Evolutionary conservation across 2,113 vertebrate species (phyloP).

Genomic region (Paedocypris sp.): DNA sequence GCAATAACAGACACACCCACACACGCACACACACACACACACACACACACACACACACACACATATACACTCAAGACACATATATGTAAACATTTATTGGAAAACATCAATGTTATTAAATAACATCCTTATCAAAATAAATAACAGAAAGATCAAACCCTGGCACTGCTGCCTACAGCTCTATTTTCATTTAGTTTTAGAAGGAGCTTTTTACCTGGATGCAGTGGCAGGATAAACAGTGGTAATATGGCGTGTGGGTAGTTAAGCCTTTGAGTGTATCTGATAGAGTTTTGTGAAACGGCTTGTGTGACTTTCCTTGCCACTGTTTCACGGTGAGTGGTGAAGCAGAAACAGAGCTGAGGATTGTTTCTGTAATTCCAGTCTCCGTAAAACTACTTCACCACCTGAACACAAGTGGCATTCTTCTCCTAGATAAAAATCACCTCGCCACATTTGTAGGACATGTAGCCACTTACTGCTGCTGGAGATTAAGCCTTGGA

Average conservation of each 20-base stretch:
- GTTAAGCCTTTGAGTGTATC: background rate
- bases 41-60: too few relatives aligned
- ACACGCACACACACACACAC: too few relatives aligned
- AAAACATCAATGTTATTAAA: too few relatives aligned
- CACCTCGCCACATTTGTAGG: conserved; percentile 25
- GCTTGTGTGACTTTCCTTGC: background rate
- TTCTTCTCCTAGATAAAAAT: conserved; percentile 32
- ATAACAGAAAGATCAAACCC: too few relatives aligned
- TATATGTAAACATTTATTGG: too few relatives aligned
- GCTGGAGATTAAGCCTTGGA: conserved; percentile 24
- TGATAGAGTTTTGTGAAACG: conserved; percentile 3
- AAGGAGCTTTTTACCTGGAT: too few relatives aligned
- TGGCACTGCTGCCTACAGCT: too few relatives aligned
- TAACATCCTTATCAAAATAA: too few relatives aligned
- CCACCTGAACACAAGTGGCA: conserved; percentile 27
- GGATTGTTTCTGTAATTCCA: conserved; percentile 31
- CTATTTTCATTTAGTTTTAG: too few relatives aligned
- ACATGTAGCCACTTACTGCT: conserved; percentile 28
- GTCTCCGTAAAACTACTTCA: conserved; percentile 13
- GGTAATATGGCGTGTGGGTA: background rate
- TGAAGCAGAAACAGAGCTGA: conserved; percentile 20
- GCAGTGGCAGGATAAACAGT: too few relatives aligned
- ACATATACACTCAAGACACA: too few relatives aligned
- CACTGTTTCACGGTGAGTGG: conserved; percentile 3
- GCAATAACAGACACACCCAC: too few relatives aligned